Conservation (phyloP, 2,797 vertebrate species). For the Tapirus indicus region DNA sequence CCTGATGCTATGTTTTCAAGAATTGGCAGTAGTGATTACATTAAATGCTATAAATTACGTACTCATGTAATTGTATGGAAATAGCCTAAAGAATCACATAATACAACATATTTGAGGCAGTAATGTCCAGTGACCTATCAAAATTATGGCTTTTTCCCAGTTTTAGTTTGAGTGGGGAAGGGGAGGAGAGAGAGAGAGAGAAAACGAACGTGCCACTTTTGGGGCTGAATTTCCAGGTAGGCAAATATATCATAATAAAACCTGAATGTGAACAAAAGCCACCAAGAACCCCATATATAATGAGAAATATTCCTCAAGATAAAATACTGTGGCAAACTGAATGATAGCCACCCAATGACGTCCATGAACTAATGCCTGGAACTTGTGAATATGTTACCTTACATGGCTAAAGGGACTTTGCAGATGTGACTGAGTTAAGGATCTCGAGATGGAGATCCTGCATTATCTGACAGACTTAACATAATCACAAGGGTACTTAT, state of each 20-base stretch:
- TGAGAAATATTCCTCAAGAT: background rate
- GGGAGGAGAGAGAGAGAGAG: background rate
- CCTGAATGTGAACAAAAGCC: background rate
- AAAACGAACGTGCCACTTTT: background rate
- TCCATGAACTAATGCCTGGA: background rate
- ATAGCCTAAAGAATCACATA: slow-evolving; percentile 25
- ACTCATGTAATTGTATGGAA: slow-evolving; percentile 38
- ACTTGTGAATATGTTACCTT: background rate
- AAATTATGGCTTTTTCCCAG: background rate
- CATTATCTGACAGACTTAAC: background rate
- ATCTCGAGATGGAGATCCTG: background rate
- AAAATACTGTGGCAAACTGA: background rate
- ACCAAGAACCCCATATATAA: background rate
- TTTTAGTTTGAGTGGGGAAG: slow-evolving; percentile 2
- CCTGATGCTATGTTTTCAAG: slow-evolving; percentile 43
- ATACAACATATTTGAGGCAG: background rate
- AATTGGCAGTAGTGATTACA: slow-evolving; percentile 26
- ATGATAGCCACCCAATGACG: background rate
- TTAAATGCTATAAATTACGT: slow-evolving; percentile 54
- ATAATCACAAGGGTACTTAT: background rate
- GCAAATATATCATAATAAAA: slow-evolving; percentile 34
- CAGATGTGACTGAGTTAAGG: background rate
- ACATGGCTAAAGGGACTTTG: background rate
- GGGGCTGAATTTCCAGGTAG: background rate
- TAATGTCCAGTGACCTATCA: background rate